A percentile compares a stretch with the other conserved stretches of the same genome.
phyloP scores from a whole-genome alignment of 2,888 invertebrate genomes.

The Cotesia congregata region DNA sequence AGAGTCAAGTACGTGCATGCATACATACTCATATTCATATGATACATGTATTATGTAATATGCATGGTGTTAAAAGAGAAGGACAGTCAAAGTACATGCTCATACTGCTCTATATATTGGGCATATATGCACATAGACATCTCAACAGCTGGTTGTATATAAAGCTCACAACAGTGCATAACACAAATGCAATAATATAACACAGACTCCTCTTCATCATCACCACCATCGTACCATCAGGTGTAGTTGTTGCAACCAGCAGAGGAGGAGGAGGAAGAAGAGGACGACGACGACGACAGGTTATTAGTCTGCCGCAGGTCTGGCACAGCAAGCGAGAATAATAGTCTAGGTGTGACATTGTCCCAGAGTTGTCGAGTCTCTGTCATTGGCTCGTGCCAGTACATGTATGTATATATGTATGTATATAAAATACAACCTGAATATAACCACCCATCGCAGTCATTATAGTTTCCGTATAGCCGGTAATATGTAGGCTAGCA shows the following conservation, averaged over 20 bases:
- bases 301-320: conserved; percentile 65
- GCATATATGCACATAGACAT: background rate
- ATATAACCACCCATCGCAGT: conserved; percentile 20
- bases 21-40: background rate
- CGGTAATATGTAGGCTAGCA: conserved; percentile 29
- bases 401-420: background rate
- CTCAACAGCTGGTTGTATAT: background rate
- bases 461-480: conserved; percentile 23
- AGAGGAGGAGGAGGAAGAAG: conserved; percentile 1
- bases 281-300: conserved; percentile 46
- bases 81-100: background rate
- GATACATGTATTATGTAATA: background rate
- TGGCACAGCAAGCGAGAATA: conserved; percentile 60
- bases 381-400: conserved; percentile 56
- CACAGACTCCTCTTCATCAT: background rate
- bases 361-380: conserved; percentile 53
- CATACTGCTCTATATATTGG: background rate
- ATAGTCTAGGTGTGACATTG: conserved; percentile 65
- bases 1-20: background rate
- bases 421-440: background rate
- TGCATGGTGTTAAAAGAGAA: conserved; percentile 6
- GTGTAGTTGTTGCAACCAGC: conserved; percentile 2
- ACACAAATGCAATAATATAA: background rate
- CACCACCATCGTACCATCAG: background rate
- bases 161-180: background rate